A percentile compares a stretch with the other conserved stretches of the same genome.
These are phyloP conservation scores for Abramis brama DNA, from an alignment of 2,113 vertebrate genomes.

Conservation along the genomic window DNA sequence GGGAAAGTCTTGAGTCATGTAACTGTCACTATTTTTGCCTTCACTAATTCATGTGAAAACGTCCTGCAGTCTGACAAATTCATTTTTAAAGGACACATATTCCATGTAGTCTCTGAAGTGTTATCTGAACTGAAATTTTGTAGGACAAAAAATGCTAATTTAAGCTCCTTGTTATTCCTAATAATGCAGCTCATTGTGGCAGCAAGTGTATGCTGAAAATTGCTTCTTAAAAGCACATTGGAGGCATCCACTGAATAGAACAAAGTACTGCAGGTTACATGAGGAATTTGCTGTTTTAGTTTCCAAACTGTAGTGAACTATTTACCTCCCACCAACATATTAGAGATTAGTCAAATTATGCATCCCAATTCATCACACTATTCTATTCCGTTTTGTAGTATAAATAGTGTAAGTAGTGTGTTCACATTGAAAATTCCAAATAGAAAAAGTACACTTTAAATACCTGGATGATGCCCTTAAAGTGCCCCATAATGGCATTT, in stretches of 20 bases:
- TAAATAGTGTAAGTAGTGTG: too few species aligned
- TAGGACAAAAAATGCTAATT: neutral
- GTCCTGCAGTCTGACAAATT: neutral
- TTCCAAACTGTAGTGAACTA: neutral
- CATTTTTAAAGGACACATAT: neutral
- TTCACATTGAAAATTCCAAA: too few species aligned
- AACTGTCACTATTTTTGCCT: neutral
- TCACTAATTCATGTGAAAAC: neutral
- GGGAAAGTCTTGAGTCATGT: neutral
- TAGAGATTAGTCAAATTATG: neutral
- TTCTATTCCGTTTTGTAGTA: too few species aligned
- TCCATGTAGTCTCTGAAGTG: neutral
- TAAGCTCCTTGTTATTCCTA: neutral
- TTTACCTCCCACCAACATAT: neutral
- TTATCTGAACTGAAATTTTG: neutral
- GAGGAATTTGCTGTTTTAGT: constrained; percentile 1
- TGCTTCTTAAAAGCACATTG: neutral
- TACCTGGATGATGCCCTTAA: too few species aligned
- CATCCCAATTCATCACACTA: too few species aligned
- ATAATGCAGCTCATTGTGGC: neutral
- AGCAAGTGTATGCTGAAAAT: neutral
- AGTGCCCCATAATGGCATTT: too few species aligned
- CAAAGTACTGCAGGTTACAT: neutral
- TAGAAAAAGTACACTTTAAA: too few species aligned
- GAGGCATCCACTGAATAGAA: neutral